A percentile compares a stretch with the other conserved stretches of the same genome.
Evolutionary conservation across 2,888 invertebrate species (phyloP).

Genomic region (Campoplex nolae): DNA sequence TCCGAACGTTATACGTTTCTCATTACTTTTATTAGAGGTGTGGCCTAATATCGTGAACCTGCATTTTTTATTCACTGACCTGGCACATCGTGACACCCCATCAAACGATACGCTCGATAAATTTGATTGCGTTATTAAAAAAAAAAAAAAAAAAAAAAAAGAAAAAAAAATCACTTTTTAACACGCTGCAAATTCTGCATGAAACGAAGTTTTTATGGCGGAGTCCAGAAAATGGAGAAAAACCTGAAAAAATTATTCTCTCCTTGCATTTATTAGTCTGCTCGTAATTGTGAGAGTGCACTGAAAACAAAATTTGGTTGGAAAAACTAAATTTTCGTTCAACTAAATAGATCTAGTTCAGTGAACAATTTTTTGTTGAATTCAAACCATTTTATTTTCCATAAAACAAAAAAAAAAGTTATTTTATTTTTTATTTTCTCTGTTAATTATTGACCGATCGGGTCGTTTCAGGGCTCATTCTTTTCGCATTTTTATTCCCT

Average conservation of each 20-base stretch:
- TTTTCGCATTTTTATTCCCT: too few relatives aligned
- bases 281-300: not conserved
- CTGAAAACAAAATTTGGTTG: too few relatives aligned
- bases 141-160: not conserved
- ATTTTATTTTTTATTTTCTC: not conserved
- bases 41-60: slow-evolving; percentile 74
- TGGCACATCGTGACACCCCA: slow-evolving; percentile 27
- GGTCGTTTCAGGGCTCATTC: too few relatives aligned
- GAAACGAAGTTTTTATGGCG: not conserved
- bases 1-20: not conserved
- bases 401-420: too few relatives aligned
- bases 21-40: slow-evolving; percentile 67
- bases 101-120: slow-evolving; percentile 53
- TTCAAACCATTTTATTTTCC: too few relatives aligned
- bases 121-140: slow-evolving; percentile 23
- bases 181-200: not conserved
- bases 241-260: not conserved
- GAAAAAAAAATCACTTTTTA: not conserved
- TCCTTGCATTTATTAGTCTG: not conserved
- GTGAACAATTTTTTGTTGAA: too few relatives aligned
- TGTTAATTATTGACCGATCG: not conserved
- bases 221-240: not conserved
- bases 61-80: slow-evolving; percentile 71
- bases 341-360: too few relatives aligned
- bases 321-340: too few relatives aligned